These are phyloP conservation scores for Dendrolimus pini DNA, from an alignment of 2,888 invertebrate genomes.

Conservation along the genomic window DNA sequence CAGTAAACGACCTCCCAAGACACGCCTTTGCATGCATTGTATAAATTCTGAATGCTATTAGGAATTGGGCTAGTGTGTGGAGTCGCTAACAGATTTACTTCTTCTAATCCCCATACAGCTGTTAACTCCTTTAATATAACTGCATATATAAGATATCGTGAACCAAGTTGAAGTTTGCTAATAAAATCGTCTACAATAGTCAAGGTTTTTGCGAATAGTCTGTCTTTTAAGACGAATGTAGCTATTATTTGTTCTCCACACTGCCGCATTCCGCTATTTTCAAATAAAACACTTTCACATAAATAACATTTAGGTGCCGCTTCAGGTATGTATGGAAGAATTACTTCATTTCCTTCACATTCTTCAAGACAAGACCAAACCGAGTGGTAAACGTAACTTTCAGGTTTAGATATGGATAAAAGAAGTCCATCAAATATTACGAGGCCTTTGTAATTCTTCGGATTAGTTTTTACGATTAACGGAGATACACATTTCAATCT, in stretches of 20 bases:
- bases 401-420: constrained; percentile 41
- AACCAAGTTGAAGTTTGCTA: constrained; percentile 37
- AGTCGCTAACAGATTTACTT: constrained; percentile 24
- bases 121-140: constrained; percentile 39
- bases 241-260: constrained; percentile 56
- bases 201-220: constrained; percentile 32
- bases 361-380: constrained; percentile 69
- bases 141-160: constrained; percentile 34
- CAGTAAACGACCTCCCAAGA: constrained; percentile 66
- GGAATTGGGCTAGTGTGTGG: constrained; percentile 38
- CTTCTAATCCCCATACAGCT: constrained; percentile 48
- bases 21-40: constrained; percentile 35
- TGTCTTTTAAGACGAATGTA: constrained; percentile 35
- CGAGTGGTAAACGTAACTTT: constrained; percentile 50
- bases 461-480: constrained; percentile 24
- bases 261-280: constrained; percentile 54
- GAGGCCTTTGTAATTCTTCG: constrained; percentile 32
- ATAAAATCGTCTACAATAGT: constrained; percentile 52
- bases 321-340: constrained; percentile 55
- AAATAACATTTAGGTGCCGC: constrained; percentile 48
- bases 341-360: constrained; percentile 58
- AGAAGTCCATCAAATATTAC: constrained; percentile 43
- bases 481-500: constrained; percentile 43
- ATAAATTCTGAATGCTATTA: constrained; percentile 41
- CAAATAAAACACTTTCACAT: constrained; percentile 50